These are phyloP conservation scores for Hemicrepidius hirtus DNA, from an alignment of 2,888 invertebrate genomes.

Conservation along the genomic window DNA sequence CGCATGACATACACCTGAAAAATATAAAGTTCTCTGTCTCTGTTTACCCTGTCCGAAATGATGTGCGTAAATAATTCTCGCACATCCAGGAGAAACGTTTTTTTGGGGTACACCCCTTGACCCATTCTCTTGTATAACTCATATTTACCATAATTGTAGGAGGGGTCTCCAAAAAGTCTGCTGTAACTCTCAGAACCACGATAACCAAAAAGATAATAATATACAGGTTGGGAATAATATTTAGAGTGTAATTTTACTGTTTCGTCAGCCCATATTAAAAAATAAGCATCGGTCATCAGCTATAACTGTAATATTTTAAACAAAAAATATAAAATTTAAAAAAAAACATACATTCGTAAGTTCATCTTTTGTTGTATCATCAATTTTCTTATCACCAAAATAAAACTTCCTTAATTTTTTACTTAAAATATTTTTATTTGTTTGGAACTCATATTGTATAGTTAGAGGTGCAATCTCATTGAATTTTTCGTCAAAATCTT, in stretches of 20 bases:
- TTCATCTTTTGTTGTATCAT: slow-evolving; percentile 64
- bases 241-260: slow-evolving; percentile 74
- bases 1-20: slow-evolving; percentile 86
- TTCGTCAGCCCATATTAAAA: slow-evolving; percentile 13
- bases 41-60: too few species aligned
- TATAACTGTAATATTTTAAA: background rate
- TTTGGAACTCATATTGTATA: slow-evolving; percentile 69
- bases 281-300: background rate
- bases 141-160: slow-evolving; percentile 29
- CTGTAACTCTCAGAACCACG: slow-evolving; percentile 17
- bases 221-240: slow-evolving; percentile 76
- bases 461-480: slow-evolving; percentile 69
- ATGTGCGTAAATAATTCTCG: too few species aligned
- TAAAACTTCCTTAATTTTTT: slow-evolving; percentile 71
- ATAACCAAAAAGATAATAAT: slow-evolving; percentile 73
- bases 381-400: slow-evolving; percentile 68
- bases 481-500: slow-evolving; percentile 67
- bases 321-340: background rate
- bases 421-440: slow-evolving; percentile 60
- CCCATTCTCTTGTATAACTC: too few species aligned
- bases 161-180: slow-evolving; percentile 2
- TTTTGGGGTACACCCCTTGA: background rate
- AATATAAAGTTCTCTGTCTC: too few species aligned
- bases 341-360: slow-evolving; percentile 67
- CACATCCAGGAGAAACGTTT: too few species aligned